Evolutionary conservation across 1,140 invertebrate genomes (phyloP).

Genomic region (Myzus persicae): DNA sequence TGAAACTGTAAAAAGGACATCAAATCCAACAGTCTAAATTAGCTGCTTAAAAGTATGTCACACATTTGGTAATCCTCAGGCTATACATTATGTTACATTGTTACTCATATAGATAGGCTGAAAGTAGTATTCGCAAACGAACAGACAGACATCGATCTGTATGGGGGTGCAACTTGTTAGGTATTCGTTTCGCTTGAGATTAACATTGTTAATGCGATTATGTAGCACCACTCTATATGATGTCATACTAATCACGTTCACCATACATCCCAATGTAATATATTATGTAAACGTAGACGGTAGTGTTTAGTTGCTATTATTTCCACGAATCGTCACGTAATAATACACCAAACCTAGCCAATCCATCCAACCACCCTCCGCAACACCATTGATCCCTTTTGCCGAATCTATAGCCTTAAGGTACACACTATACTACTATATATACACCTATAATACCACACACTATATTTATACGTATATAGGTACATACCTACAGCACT

Average conservation of each 20-base stretch:
- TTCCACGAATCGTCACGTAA: neutral
- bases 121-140: neutral
- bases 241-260: neutral
- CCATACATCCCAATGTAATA: neutral
- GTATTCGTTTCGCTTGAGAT: neutral
- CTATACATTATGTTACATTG: neutral
- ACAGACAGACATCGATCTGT: neutral
- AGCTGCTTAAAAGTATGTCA: neutral
- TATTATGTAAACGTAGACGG: neutral
- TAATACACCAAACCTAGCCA: neutral
- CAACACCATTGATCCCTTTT: neutral
- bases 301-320: slow-evolving; percentile 2
- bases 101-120: neutral
- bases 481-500: neutral
- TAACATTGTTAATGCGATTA: neutral
- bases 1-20: neutral
- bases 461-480: neutral
- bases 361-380: too few species aligned
- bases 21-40: neutral
- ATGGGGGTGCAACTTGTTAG: neutral
- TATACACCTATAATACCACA: neutral
- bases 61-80: neutral
- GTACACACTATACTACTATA: too few species aligned
- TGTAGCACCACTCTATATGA: neutral
- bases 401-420: neutral